phyloP scores from a whole-genome alignment of 2,888 invertebrate genomes.

The Itoplectis maculator region DNA sequence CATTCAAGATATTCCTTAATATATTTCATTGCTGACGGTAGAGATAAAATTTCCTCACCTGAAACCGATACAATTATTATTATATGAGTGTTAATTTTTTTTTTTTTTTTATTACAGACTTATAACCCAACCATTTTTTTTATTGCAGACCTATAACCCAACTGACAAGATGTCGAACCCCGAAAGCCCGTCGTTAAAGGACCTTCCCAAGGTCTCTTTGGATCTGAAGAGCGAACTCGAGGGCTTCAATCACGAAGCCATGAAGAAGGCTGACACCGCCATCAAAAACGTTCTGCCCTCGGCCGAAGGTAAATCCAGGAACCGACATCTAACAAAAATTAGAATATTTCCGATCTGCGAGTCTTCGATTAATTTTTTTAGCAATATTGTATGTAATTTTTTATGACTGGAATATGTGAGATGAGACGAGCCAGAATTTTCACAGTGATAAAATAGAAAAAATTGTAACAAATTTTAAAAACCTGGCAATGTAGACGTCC shows the following conservation, averaged over 20 bases:
- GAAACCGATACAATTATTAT: slow-evolving; percentile 15
- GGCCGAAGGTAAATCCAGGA: slow-evolving; percentile 92
- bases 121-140: too few species aligned
- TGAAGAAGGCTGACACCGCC: slow-evolving; percentile 95
- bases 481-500: slow-evolving; percentile 87
- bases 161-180: slow-evolving; percentile 85
- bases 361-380: background rate
- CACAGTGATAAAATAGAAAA: background rate
- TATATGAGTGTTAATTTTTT: slow-evolving; percentile 12
- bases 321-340: slow-evolving; percentile 3
- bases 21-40: background rate
- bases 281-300: slow-evolving; percentile 97
- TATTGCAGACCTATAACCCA: slow-evolving; percentile 72
- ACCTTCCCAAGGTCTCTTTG: slow-evolving; percentile 95
- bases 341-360: slow-evolving; percentile 26
- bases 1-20: background rate
- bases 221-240: slow-evolving; percentile 96
- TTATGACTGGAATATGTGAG: too few species aligned
- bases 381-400: too few species aligned
- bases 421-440: background rate
- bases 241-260: slow-evolving; percentile 94
- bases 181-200: slow-evolving; percentile 92
- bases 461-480: slow-evolving; percentile 63
- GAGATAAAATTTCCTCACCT: background rate
- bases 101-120: slow-evolving; percentile 30